Base-by-base conservation (phyloP, 2,113 vertebrate species). In the Eulemur macaco region DNA sequence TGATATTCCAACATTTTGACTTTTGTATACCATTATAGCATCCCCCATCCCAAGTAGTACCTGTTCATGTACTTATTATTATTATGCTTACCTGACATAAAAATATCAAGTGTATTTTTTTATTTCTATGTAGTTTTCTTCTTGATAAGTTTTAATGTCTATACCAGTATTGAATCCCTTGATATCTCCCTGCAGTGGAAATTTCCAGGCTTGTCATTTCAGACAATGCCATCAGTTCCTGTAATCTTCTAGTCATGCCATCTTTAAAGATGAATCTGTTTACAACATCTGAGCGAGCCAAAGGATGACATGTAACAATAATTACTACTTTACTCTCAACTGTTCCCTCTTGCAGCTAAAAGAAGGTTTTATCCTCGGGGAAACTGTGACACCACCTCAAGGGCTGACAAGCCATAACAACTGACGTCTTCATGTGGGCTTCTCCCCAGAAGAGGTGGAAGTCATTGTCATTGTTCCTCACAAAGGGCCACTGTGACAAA, bases 141-240 rank as follows among this genome's bases (percentile, higher is more conserved):
- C 37, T 86, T 91, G 64, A 6, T 66, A 82, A n/a, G 13, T 5
- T 69, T 45, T 25, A 69, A 76, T 13, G 64, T 18, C 11, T 54
- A 1, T 21, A 5, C 45, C 58, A 3, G 54, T 45, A 52, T 56
- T 1, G 1, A 56, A 13, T 76, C 76, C 86, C 69, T 74, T 66
- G 71, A 52, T 42, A n/a, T 83, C 13, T 6, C 17, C 42, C n/a
- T 66, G 56, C 66, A 15, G 23, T 90, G 76, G 88, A 92, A 94
- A 96, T 94, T 94, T 96, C 88, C 85, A 93, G 58, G 6, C 47
- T 76, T 86, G 71, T 66, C 52, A 63, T 64, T 89, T 60, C 77
- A 73, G 54, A 71, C 83, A 91, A 73, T 52, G 52, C 37, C 74
- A 60, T 25, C 58, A 76, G 52, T 17, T 52, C n/a, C 90, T 34